Percentiles rank a stretch among this genome's conserved stretches.
Conservation (phyloP, 2,888 invertebrate species). For the Spilosoma lubricipeda region DNA sequence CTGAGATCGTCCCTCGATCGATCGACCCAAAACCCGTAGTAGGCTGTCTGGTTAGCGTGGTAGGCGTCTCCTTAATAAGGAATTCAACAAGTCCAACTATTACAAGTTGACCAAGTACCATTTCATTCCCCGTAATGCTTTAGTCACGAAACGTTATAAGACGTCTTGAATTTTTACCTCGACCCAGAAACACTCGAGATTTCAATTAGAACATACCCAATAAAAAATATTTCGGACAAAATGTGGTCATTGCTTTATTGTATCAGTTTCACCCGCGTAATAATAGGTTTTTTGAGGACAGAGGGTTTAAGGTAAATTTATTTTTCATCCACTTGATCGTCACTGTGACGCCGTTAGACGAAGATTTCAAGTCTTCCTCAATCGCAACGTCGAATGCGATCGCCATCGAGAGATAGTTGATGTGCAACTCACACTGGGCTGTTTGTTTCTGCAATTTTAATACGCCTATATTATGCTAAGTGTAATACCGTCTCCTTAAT, state of each 20-base stretch:
- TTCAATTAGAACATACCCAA: slow-evolving; percentile 4
- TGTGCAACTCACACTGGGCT: too few relatives aligned
- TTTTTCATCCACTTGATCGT: not conserved
- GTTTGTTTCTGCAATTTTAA: too few relatives aligned
- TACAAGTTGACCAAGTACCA: slow-evolving; percentile 1
- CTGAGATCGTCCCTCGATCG: too few relatives aligned
- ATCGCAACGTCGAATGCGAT: not conserved
- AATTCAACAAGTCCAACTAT: not conserved
- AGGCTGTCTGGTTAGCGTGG: too few relatives aligned
- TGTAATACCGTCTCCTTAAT: too few relatives aligned
- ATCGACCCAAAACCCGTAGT: too few relatives aligned
- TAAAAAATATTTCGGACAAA: not conserved
- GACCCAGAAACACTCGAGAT: slow-evolving; percentile 33
- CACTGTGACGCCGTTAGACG: not conserved
- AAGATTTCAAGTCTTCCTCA: not conserved
- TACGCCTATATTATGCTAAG: too few relatives aligned
- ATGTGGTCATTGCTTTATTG: not conserved
- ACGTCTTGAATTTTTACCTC: slow-evolving; percentile 30
- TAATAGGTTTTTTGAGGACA: not conserved
- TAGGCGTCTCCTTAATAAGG: too few relatives aligned
- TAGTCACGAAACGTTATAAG: slow-evolving; percentile 8
- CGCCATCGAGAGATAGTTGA: too few relatives aligned
- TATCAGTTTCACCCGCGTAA: not conserved
- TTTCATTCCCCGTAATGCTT: not conserved
- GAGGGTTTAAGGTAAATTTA: not conserved